Evolutionary conservation across 2,888 invertebrate genomes (phyloP).

Genomic region (Sesia bembeciformis): DNA sequence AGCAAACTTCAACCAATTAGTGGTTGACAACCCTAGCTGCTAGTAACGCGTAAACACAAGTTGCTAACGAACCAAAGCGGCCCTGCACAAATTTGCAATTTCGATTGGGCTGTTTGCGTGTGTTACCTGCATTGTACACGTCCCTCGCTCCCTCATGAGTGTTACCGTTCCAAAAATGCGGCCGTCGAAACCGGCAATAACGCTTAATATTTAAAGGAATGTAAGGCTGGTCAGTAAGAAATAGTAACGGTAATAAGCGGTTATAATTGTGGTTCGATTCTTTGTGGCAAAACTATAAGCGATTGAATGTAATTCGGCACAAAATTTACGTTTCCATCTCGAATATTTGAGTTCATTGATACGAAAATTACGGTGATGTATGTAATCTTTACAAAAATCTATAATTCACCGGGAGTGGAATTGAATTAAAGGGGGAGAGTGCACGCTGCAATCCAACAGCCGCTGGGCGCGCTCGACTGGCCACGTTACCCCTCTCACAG

Average conservation of each 20-base stretch:
- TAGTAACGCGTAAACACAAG: slow-evolving; percentile 68
- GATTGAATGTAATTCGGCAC: too few species aligned
- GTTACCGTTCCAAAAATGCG: slow-evolving; percentile 29
- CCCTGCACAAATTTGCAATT: slow-evolving; percentile 74
- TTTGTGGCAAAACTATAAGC: background rate
- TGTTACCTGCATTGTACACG: slow-evolving; percentile 34
- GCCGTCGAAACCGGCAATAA: slow-evolving; percentile 2
- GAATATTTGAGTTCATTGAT: too few species aligned
- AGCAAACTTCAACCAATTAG: slow-evolving; percentile 56
- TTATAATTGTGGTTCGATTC: background rate
- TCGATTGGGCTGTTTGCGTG: slow-evolving; percentile 64
- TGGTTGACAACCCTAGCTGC: slow-evolving; percentile 58
- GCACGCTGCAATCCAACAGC: too few species aligned
- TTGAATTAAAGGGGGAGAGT: too few species aligned
- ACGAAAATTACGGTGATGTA: too few species aligned
- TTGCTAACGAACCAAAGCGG: slow-evolving; percentile 69
- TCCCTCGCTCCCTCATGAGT: slow-evolving; percentile 11
- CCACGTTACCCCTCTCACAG: too few species aligned
- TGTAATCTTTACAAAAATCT: too few species aligned
- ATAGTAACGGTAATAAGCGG: background rate
- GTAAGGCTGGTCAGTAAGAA: background rate
- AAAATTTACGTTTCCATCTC: too few species aligned
- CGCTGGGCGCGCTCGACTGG: too few species aligned
- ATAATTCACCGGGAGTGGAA: too few species aligned
- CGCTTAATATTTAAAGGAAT: slow-evolving; percentile 5